phyloP scores from a whole-genome alignment of 2,113 vertebrate species.

The Acanthochromis polyacanthus region DNA sequence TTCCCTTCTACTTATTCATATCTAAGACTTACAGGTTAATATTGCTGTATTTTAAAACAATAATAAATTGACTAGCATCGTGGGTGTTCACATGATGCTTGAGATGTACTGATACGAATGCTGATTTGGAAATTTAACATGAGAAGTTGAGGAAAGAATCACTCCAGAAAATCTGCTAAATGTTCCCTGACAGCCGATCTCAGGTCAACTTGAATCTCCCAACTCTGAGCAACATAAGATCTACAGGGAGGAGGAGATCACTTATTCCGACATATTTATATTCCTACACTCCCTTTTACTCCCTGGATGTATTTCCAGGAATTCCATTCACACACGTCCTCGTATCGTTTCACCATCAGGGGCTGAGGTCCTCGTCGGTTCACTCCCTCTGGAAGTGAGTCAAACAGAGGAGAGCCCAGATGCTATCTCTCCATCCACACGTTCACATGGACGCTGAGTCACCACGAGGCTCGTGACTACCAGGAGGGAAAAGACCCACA shows the following conservation, averaged over 20 bases:
- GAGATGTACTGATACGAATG: too few relatives aligned
- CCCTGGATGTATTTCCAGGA: conserved; percentile 12
- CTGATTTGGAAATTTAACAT: neutral
- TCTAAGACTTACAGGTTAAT: too few relatives aligned
- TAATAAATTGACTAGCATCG: too few relatives aligned
- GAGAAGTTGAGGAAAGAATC: neutral
- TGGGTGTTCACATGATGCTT: too few relatives aligned
- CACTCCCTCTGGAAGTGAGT: conserved; percentile 62
- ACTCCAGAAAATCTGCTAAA: neutral
- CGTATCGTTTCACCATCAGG: conserved; percentile 24
- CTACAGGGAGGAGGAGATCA: conserved; percentile 13
- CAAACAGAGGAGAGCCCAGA: conserved; percentile 69
- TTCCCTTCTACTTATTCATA: too few relatives aligned
- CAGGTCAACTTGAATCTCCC: neutral
- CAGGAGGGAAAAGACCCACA: conserved; percentile 38
- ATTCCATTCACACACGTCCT: conserved; percentile 37
- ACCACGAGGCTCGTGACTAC: conserved; percentile 20
- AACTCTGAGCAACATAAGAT: too few relatives aligned
- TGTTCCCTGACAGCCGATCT: neutral
- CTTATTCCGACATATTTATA: conserved; percentile 44
- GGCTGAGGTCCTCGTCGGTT: conserved; percentile 1
- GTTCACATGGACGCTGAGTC: conserved; percentile 61
- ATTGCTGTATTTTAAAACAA: too few relatives aligned
- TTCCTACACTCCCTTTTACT: conserved; percentile 16
- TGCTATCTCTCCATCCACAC: conserved; percentile 54